These are phyloP conservation scores for Drosophila melanica DNA, from an alignment of 1,140 invertebrate species.

Conservation along the genomic window DNA sequence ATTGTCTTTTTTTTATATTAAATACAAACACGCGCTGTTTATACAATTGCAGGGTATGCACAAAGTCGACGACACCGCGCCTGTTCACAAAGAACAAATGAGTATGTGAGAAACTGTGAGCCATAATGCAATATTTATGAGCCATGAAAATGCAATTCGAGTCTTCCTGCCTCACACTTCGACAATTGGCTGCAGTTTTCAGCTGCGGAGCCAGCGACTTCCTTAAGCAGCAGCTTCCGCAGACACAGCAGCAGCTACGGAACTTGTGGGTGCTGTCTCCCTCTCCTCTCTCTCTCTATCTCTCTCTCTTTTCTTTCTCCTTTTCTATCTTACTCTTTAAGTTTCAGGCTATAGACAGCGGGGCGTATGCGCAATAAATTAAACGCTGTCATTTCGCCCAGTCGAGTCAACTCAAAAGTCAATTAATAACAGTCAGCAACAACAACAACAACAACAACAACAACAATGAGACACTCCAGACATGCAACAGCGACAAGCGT, in stretches of 20 bases:
- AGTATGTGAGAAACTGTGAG: constrained; percentile 28
- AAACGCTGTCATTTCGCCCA: constrained; percentile 69
- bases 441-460: constrained; percentile 28
- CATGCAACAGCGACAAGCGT: constrained; percentile 23
- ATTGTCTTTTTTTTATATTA: too few relatives aligned
- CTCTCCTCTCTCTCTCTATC: background rate
- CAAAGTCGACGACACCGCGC: background rate
- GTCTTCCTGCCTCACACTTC: constrained; percentile 42
- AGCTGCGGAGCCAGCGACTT: constrained; percentile 40
- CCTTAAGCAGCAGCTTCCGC: constrained; percentile 68
- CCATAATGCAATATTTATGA: constrained; percentile 67
- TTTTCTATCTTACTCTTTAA: background rate
- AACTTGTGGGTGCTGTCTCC: constrained; percentile 56
- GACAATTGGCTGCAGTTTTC: constrained; percentile 45
- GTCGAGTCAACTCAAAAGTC: constrained; percentile 79
- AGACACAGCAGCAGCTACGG: constrained; percentile 13
- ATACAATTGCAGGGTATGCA: constrained; percentile 14
- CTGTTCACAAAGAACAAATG: constrained; percentile 8
- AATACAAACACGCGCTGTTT: background rate
- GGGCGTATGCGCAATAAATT: constrained; percentile 78
- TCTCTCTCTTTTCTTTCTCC: background rate
- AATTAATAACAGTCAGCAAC: constrained; percentile 76
- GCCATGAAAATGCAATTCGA: constrained; percentile 69
- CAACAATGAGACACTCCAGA: constrained; percentile 36
- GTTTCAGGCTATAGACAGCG: constrained; percentile 43